These are phyloP conservation scores for Crenichthys baileyi DNA, from an alignment of 2,797 vertebrate genomes.

Conservation along the genomic window DNA sequence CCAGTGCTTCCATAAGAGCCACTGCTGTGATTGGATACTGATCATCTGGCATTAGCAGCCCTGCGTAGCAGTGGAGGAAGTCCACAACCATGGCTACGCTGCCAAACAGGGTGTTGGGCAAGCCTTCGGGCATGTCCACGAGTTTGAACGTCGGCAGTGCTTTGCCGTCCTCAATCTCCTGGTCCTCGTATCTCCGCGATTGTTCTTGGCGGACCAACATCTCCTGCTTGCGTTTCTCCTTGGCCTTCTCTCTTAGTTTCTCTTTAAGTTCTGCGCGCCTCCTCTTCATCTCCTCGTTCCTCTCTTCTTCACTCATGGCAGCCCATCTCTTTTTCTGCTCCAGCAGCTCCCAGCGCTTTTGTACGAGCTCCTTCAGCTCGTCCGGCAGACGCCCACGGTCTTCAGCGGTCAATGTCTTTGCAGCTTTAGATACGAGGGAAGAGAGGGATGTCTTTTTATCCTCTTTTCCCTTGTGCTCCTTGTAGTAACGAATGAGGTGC, in stretches of 20 bases:
- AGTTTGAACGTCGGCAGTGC: conserved; percentile 87
- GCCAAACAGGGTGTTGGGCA: conserved; percentile 95
- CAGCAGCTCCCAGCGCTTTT: conserved; percentile 92
- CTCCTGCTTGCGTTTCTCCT: conserved; percentile 91
- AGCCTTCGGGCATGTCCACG: conserved; percentile 94
- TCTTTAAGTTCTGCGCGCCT: conserved; percentile 89
- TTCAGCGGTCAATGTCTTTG: conserved; percentile 87
- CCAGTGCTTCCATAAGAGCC: conserved; percentile 92
- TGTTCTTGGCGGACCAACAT: conserved; percentile 89
- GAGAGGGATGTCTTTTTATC: conserved; percentile 93
- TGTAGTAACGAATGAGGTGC: conserved; percentile 94
- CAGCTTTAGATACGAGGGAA: conserved; percentile 89
- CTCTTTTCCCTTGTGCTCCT: conserved; percentile 93
- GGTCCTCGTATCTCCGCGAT: conserved; percentile 92
- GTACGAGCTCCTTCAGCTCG: conserved; percentile 87
- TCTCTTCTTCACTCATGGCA: conserved; percentile 92
- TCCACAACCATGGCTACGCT: conserved; percentile 95
- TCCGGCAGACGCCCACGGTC: conserved; percentile 92
- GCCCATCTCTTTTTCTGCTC: conserved; percentile 92
- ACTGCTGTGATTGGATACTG: conserved; percentile 91
- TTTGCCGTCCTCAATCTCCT: conserved; percentile 87
- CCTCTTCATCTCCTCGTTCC: conserved; percentile 88
- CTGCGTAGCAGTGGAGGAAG: conserved; percentile 92
- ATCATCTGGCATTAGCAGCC: conserved; percentile 92
- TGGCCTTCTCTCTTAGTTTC: conserved; percentile 91